Conservation (phyloP, 2,113 vertebrate genomes). For the Silurus asotus region DNA sequence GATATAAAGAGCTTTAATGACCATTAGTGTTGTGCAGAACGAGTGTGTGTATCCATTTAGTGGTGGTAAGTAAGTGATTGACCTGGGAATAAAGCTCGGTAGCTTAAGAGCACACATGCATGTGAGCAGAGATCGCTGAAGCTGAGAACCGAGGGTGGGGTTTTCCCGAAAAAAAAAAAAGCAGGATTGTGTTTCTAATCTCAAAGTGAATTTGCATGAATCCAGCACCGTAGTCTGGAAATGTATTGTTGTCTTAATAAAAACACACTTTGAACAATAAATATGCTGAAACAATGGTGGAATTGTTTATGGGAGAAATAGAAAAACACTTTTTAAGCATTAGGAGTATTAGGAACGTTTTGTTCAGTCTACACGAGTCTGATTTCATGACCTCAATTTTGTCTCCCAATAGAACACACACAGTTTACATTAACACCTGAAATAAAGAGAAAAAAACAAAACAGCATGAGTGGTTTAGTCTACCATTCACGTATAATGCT, state of each 20-base stretch:
- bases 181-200: background rate
- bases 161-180: background rate
- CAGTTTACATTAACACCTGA: background rate
- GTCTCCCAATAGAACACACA: background rate
- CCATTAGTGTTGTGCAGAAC: conserved; percentile 30
- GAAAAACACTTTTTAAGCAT: background rate
- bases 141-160: background rate
- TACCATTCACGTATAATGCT: background rate
- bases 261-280: background rate
- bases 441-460: background rate
- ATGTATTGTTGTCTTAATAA: background rate
- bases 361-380: no score
- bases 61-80: background rate
- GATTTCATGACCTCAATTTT: background rate
- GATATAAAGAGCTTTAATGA: conserved; percentile 34
- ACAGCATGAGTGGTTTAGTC: background rate
- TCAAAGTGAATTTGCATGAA: background rate
- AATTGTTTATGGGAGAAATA: background rate
- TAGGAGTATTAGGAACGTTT: no score
- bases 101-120: background rate
- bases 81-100: background rate
- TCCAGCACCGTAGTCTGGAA: background rate
- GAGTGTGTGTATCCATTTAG: conserved; percentile 5
- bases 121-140: background rate
- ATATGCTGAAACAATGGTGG: background rate